A percentile compares a stretch with the other conserved stretches of the same genome.
Evolutionary conservation across 2,113 vertebrate genomes (phyloP).

Genomic region (Leptocoma aspasia): DNA sequence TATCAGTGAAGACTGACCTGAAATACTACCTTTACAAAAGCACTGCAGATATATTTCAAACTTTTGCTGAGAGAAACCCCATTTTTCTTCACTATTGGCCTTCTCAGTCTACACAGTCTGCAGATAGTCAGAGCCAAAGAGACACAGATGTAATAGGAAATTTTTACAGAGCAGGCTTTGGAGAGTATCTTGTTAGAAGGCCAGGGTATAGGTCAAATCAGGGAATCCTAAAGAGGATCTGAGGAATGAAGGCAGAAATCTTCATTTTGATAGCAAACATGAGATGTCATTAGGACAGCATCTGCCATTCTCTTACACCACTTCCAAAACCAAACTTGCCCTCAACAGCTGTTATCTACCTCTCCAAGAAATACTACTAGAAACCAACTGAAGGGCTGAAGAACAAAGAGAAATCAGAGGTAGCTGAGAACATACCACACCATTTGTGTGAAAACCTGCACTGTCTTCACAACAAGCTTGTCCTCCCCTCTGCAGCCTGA

Average conservation of each 20-base stretch:
- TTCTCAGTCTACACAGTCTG: background rate
- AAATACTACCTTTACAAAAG: background rate
- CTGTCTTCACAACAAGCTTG: background rate
- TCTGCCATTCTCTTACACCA: background rate
- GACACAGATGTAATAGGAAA: rapidly evolving
- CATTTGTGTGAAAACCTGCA: background rate
- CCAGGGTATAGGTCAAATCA: background rate
- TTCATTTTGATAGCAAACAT: background rate
- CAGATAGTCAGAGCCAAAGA: background rate
- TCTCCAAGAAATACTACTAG: background rate
- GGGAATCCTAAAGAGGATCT: background rate
- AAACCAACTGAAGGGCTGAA: background rate
- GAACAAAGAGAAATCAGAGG: background rate
- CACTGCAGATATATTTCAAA: background rate
- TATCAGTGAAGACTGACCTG: background rate
- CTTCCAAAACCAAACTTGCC: background rate
- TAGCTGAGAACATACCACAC: background rate
- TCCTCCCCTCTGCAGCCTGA: background rate
- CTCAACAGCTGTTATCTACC: background rate
- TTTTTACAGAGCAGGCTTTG: background rate
- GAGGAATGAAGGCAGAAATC: background rate
- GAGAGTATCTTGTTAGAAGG: background rate
- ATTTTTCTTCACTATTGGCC: background rate
- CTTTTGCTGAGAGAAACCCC: background rate
- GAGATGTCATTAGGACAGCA: background rate